Base-by-base conservation (phyloP, 2,888 invertebrate species). In the Apantesis nais region DNA sequence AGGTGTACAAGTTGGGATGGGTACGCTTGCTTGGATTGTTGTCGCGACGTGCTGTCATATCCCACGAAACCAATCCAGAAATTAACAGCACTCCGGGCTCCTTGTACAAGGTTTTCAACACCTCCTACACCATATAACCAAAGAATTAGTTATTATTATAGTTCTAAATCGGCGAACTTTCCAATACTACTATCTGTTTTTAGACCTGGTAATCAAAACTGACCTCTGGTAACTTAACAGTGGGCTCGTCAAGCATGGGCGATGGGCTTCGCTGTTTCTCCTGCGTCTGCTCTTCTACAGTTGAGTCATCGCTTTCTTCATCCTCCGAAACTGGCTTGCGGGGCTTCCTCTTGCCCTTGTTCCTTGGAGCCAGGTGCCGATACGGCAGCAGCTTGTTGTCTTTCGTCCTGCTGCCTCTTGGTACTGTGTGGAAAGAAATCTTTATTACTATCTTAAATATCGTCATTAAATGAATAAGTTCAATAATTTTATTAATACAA, bases 31-130 rank as follows among this genome's bases (percentile, higher is more conserved):
- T 93, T 84, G 98, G 98, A 67, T 97, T 97, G 62, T 97, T 96
- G 83, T 97, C 97, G 72, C 97, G 96, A 73, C 98, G 96, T 0
- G 98, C 98, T 70, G 97, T 97, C 81, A 97, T 93, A 83, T 99
- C 99, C 99, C 99, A 99, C 83, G 98, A 98, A 0, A 98, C 97
- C 82, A 97, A 96, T 3, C 99, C 99, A 79, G 98, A 97, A 76
- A 99, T 96, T 84, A 99, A 86, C 73, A 99, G 92, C 69, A 96
- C 96, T 12, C 98, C 98, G 1, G 97, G 96, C 0, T 96, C 95
- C 87, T 97, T 97, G 84, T 96, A 96, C 82, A 97, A 94, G 0
- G 96, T 94, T 74, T 96, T 94, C 68, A 97, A 89, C 64, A 97
- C 89, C 85, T 97, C 97, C 94, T 95, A 44, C 9, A 29, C 3